These are phyloP conservation scores for Cheilosia variabilis DNA, from an alignment of 2,888 invertebrate genomes.

Conservation along the genomic window DNA sequence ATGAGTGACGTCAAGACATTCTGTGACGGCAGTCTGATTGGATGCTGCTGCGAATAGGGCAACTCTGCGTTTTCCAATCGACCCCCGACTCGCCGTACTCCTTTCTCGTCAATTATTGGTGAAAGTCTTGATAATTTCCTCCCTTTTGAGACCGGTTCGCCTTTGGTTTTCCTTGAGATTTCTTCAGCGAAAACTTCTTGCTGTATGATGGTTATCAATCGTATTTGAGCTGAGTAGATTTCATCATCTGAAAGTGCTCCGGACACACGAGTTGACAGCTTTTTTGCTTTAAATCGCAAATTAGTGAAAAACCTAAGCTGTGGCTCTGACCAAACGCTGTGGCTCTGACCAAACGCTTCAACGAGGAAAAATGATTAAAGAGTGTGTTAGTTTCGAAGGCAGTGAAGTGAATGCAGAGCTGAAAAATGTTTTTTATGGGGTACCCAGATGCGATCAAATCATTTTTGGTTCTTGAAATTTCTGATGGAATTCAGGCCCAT, in stretches of 20 bases:
- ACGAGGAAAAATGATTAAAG: conserved; percentile 8
- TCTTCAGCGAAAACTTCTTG: too few relatives aligned
- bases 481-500: conserved; percentile 68
- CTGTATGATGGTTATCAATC: too few relatives aligned
- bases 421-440: conserved; percentile 35
- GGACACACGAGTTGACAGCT: too few relatives aligned
- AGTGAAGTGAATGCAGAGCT: conserved; percentile 47
- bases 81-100: conserved; percentile 56
- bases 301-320: conserved; percentile 17
- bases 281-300: conserved; percentile 14
- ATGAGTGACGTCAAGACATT: not conserved
- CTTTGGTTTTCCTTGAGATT: too few relatives aligned
- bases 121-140: conserved; percentile 23
- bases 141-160: too few relatives aligned
- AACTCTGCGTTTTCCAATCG: conserved; percentile 49
- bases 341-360: not conserved
- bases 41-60: conserved; percentile 11
- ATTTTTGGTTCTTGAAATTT: conserved; percentile 11
- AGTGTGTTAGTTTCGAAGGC: conserved; percentile 14
- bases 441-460: conserved; percentile 39
- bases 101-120: conserved; percentile 49
- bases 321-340: conserved; percentile 12
- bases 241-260: too few relatives aligned
- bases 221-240: too few relatives aligned
- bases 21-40: not conserved